Evolutionary conservation across 1,140 invertebrate species (phyloP).

Genomic region (Drosophila dunni): DNA sequence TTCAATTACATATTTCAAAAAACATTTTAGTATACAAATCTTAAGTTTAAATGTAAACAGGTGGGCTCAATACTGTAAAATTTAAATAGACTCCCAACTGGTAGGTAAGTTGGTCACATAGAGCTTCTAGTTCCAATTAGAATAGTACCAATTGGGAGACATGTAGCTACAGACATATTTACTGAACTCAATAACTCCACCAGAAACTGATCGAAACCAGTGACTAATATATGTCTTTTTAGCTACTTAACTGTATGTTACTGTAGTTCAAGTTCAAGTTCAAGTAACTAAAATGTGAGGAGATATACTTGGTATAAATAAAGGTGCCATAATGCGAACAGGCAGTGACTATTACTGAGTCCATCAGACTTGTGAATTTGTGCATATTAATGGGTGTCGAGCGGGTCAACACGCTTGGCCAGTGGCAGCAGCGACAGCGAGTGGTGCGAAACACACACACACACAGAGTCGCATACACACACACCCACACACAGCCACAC

Average conservation of each 20-base stretch:
- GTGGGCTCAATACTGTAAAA: too few species aligned
- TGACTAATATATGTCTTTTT: too few species aligned
- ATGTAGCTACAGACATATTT: too few species aligned
- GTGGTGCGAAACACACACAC: too few species aligned
- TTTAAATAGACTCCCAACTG: neutral
- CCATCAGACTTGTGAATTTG: slow-evolving; percentile 31
- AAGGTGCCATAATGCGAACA: neutral
- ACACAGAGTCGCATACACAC: neutral
- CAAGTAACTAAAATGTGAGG: slow-evolving; percentile 1
- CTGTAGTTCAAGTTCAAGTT: slow-evolving; percentile 16
- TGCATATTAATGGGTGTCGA: slow-evolving; percentile 44
- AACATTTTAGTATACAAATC: too few species aligned
- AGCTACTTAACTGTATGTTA: neutral
- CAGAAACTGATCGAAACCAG: too few species aligned
- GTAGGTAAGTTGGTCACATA: too few species aligned
- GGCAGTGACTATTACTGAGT: neutral
- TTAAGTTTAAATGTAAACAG: too few species aligned
- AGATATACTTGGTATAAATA: slow-evolving; percentile 7
- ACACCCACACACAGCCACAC: slow-evolving; percentile 1
- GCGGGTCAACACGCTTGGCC: slow-evolving; percentile 31
- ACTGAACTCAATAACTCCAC: too few species aligned
- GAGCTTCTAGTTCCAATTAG: too few species aligned
- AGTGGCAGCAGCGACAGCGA: neutral
- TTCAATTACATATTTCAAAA: too few species aligned
- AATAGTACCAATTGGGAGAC: too few species aligned